These are phyloP conservation scores for Anseranas semipalmata DNA, from an alignment of 2,113 vertebrate species.

Conservation along the genomic window DNA sequence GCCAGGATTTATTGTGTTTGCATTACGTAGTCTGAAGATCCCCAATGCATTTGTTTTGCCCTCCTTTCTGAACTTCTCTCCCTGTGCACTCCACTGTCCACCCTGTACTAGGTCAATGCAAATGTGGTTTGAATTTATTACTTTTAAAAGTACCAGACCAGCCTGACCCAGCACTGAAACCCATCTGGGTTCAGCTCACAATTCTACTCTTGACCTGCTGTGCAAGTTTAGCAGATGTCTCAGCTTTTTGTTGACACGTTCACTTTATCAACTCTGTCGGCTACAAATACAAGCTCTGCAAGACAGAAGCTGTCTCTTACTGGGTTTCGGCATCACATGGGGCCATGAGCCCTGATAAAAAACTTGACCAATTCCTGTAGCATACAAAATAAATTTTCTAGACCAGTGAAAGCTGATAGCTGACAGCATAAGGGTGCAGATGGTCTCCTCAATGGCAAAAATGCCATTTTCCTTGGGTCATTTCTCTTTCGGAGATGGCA, in stretches of 20 bases:
- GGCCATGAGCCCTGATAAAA: neutral
- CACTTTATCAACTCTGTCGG: neutral
- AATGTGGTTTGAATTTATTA: neutral
- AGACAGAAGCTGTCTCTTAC: neutral
- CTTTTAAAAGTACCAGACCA: neutral
- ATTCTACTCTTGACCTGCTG: neutral
- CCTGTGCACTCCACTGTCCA: fast-evolving
- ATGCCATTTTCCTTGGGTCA: neutral
- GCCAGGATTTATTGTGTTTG: neutral
- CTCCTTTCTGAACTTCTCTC: neutral
- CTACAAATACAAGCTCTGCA: fast-evolving
- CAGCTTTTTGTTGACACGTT: neutral
- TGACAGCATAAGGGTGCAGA: neutral
- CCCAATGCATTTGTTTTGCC: neutral
- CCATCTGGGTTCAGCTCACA: neutral
- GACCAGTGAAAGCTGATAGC: neutral
- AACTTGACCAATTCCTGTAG: neutral
- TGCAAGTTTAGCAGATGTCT: neutral
- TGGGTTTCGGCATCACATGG: fast-evolving
- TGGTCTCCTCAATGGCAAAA: neutral
- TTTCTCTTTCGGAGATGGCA: neutral
- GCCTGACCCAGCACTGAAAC: neutral
- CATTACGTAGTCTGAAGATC: fast-evolving
- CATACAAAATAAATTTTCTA: neutral
- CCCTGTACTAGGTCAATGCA: neutral